phyloP scores from a whole-genome alignment of 2,888 invertebrate genomes.

The Allolobophora icterica region DNA sequence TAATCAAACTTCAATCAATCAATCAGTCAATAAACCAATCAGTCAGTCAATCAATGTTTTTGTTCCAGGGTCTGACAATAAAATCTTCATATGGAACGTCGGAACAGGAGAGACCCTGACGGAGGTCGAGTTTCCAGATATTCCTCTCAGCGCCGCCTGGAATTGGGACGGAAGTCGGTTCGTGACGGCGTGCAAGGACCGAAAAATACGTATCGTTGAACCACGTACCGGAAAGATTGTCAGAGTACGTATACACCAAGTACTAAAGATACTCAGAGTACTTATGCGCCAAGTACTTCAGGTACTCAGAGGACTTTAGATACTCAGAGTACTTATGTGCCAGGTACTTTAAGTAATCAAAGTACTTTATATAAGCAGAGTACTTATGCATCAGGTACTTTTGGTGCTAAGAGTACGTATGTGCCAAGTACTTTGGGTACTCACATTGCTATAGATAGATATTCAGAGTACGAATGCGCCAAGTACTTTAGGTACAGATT shows the following conservation, averaged over 20 bases:
- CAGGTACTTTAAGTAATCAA: no score
- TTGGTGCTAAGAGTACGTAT: no score
- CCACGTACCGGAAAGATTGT: slow-evolving; percentile 83
- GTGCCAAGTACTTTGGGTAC: no score
- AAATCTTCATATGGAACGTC: slow-evolving; percentile 88
- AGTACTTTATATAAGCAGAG: no score
- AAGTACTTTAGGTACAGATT: no score
- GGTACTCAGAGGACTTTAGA: background rate
- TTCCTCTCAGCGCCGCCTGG: slow-evolving; percentile 86
- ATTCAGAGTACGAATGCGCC: no score
- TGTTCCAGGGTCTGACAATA: slow-evolving; percentile 70
- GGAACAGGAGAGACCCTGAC: slow-evolving; percentile 84
- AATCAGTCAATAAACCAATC: no score
- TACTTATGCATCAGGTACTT: no score
- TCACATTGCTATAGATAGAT: no score
- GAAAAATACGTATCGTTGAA: slow-evolving; percentile 85
- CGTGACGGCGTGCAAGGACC: slow-evolving; percentile 91
- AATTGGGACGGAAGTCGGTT: slow-evolving; percentile 88
- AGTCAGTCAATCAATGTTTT: background rate
- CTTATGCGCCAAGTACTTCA: background rate
- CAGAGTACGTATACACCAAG: slow-evolving; percentile 33
- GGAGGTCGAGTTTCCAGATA: slow-evolving; percentile 86
- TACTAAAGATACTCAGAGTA: no score
- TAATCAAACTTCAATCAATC: no score
- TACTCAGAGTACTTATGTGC: background rate